Percentiles rank a stretch among this genome's conserved stretches.
Conservation (phyloP, 1,140 invertebrate species). For the Glomeris maerens region DNA sequence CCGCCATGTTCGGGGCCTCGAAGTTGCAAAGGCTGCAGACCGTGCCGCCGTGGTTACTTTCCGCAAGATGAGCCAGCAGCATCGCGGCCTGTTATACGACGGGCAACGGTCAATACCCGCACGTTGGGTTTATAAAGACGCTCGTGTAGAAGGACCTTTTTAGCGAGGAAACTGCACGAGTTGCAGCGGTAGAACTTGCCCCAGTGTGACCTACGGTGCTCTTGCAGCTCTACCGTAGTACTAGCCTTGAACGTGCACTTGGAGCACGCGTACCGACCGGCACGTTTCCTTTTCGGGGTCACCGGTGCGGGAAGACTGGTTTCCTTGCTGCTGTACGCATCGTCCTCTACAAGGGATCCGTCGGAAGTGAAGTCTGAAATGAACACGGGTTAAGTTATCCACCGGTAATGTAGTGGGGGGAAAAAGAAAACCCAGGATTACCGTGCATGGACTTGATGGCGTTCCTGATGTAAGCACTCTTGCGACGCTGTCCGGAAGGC, state of each 20-base stretch:
- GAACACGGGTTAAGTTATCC: too few species aligned
- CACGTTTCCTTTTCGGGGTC: not conserved
- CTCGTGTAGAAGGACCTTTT: too few species aligned
- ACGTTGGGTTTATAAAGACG: too few species aligned
- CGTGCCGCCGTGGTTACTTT: constrained; percentile 33
- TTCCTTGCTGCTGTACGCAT: not conserved
- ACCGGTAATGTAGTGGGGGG: too few species aligned
- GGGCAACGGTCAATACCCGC: too few species aligned
- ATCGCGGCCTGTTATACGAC: too few species aligned
- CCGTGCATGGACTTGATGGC: too few species aligned
- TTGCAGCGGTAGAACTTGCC: constrained; percentile 20
- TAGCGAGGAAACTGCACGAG: constrained; percentile 22
- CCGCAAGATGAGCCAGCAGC: constrained; percentile 27
- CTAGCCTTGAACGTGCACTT: not conserved
- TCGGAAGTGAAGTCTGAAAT: not conserved
- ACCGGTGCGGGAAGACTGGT: not conserved
- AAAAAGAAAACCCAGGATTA: too few species aligned
- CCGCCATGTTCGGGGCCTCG: constrained; percentile 30
- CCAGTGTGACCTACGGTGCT: not conserved
- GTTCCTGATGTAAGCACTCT: too few species aligned
- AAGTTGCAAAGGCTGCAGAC: constrained; percentile 37
- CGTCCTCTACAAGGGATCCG: not conserved
- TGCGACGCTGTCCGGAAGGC: too few species aligned
- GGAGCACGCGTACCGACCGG: not conserved
- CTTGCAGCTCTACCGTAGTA: not conserved